A percentile compares a stretch with the other conserved stretches of the same genome.
Conservation (phyloP, 2,113 vertebrate species). For the Boleophthalmus pectinirostris region DNA sequence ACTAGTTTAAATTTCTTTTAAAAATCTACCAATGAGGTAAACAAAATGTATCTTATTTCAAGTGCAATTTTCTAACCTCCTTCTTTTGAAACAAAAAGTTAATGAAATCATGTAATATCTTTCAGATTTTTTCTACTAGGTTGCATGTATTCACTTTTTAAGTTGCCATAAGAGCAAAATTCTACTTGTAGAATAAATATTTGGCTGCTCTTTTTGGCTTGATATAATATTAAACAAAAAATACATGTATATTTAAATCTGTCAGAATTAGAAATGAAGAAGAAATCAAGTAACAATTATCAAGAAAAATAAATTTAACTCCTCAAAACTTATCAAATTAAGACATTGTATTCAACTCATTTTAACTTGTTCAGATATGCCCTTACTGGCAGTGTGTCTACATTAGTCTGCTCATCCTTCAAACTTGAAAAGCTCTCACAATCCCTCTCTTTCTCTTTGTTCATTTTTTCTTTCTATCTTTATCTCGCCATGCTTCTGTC, state of each 20-base stretch:
- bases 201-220: no score
- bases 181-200: no score
- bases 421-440: constrained; percentile 50
- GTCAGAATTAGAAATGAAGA: not conserved
- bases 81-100: not conserved
- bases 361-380: not conserved
- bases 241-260: no score
- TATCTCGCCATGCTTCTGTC: constrained; percentile 28
- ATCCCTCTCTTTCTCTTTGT: constrained; percentile 25
- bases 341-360: not conserved
- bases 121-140: no score
- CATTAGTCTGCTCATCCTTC: constrained; percentile 46
- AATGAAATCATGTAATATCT: no score
- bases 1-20: no score
- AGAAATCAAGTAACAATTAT: not conserved
- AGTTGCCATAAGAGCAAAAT: no score
- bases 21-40: no score
- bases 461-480: constrained; percentile 37
- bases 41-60: not conserved
- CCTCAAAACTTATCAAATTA: not conserved
- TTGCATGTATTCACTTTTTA: no score
- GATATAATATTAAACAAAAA: no score
- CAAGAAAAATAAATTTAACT: no score
- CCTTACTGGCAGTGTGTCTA: constrained; percentile 3
- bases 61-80: not conserved